Percentiles rank a stretch among this genome's conserved stretches.
phyloP scores from a whole-genome alignment of 2,888 invertebrate species.

The Tenthredo livida region DNA sequence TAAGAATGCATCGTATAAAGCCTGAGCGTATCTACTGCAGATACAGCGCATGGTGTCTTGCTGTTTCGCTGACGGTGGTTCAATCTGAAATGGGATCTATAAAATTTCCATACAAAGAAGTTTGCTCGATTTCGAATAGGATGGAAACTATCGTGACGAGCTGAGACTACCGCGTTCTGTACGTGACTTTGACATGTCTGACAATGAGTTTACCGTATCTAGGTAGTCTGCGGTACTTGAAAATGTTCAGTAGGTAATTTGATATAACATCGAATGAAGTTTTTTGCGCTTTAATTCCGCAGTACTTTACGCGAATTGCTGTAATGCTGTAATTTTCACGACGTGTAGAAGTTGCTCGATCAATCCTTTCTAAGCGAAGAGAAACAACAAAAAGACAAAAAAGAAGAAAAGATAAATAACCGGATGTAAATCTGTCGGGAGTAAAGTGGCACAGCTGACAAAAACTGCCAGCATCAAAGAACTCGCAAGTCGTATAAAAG shows the following conservation, averaged over 20 bases:
- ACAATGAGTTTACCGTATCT: background rate
- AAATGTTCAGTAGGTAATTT: background rate
- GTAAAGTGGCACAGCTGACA: conserved; percentile 13
- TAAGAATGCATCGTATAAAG: background rate
- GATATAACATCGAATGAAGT: background rate
- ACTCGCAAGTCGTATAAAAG: conserved; percentile 24
- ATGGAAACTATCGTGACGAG: conserved; percentile 24
- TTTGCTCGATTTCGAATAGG: conserved; percentile 27
- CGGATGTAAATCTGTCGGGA: background rate
- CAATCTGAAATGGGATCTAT: conserved; percentile 40
- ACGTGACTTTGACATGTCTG: conserved; percentile 31
- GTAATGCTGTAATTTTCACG: background rate
- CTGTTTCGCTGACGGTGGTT: conserved; percentile 29
- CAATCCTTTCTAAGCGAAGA: background rate
- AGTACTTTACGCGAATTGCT: background rate
- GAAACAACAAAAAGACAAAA: background rate
- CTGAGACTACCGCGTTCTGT: background rate
- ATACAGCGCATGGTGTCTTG: background rate
- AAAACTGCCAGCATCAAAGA: background rate
- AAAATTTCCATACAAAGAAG: conserved; percentile 47
- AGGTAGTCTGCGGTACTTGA: background rate
- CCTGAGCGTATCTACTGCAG: background rate
- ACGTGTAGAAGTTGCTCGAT: background rate
- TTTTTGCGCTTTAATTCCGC: background rate
- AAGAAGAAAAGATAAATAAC: background rate